Evolutionary conservation across 2,797 vertebrate species (phyloP).

Genomic region (Urophycis tenuis): DNA sequence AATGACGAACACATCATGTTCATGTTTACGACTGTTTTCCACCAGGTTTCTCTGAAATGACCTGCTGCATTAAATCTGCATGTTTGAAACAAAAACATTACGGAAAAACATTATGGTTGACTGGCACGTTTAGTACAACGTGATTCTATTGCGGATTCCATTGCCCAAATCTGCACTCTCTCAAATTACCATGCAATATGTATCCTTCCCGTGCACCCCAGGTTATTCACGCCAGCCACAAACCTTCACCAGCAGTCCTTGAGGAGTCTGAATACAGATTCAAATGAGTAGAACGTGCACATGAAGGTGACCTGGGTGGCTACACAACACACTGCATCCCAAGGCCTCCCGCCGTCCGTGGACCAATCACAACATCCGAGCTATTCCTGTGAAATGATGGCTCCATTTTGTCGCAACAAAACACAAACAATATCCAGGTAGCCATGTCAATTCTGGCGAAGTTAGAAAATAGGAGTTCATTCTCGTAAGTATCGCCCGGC

Average conservation of each 20-base stretch:
- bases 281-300: neutral
- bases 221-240: conserved; percentile 22
- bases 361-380: neutral
- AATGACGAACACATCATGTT: neutral
- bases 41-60: too few relatives aligned
- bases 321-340: neutral
- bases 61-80: neutral
- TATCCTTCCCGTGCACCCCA: neutral
- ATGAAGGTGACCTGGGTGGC: conserved; percentile 24
- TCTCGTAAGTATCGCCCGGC: neutral
- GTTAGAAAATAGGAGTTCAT: too few relatives aligned
- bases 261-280: conserved; percentile 26
- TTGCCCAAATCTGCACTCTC: neutral
- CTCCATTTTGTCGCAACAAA: conserved; percentile 26
- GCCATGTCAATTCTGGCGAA: too few relatives aligned
- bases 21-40: neutral
- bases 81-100: too few relatives aligned
- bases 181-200: neutral
- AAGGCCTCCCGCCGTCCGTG: neutral
- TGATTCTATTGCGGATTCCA: neutral
- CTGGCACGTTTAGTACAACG: neutral
- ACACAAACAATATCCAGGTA: conserved; percentile 39
- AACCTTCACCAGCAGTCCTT: conserved; percentile 14
- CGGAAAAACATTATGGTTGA: neutral
- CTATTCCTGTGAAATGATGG: neutral